Evolutionary conservation across 2,797 vertebrate genomes (phyloP).

Genomic region (Tapirus indicus): DNA sequence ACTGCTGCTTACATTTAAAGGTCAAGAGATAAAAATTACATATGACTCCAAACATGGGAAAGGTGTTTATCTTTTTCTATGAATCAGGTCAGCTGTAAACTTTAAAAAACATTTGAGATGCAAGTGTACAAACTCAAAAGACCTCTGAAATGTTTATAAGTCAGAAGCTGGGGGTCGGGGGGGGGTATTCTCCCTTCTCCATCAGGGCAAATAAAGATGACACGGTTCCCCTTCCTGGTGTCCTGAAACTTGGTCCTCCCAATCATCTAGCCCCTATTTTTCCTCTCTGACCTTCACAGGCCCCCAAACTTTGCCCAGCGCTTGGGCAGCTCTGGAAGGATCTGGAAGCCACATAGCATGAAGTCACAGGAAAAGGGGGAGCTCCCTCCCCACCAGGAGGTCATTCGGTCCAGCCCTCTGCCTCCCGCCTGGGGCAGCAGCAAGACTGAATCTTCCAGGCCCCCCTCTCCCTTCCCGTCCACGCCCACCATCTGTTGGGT

Average conservation of each 20-base stretch:
- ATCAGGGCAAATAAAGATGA: neutral
- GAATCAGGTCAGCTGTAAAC: conserved; percentile 87
- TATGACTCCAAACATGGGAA: conserved; percentile 90
- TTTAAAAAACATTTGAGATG: conserved; percentile 83
- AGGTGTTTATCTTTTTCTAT: conserved; percentile 86
- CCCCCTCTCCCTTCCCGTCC: neutral
- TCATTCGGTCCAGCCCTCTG: neutral
- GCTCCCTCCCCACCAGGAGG: neutral
- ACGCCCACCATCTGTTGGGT: neutral
- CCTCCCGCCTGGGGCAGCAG: neutral
- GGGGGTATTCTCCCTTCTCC: neutral
- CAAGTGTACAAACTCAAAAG: neutral
- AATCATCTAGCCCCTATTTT: neutral
- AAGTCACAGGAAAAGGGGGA: neutral
- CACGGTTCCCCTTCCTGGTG: neutral
- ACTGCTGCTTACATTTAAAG: conserved; percentile 92
- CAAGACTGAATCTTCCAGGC: neutral
- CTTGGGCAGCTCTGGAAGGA: neutral
- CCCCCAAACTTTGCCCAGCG: neutral
- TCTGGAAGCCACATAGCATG: neutral
- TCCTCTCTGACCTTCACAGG: neutral
- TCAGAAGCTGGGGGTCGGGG: neutral
- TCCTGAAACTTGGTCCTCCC: neutral
- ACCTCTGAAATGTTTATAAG: conserved; percentile 44
- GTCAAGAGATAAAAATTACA: conserved; percentile 93